Conservation (phyloP, 2,113 vertebrate species). For the Mesembrinibis cayennensis region DNA sequence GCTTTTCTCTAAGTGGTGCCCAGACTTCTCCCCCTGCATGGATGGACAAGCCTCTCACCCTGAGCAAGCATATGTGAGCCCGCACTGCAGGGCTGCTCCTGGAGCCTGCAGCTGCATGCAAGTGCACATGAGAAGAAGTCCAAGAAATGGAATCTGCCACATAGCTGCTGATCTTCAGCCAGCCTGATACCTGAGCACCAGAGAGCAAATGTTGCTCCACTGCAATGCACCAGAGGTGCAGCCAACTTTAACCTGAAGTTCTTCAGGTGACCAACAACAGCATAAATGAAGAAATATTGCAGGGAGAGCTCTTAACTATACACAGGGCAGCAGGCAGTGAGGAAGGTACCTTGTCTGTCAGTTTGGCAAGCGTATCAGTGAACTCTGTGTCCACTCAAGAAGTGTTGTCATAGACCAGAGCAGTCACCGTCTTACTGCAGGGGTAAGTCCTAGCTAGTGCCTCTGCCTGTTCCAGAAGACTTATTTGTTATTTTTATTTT, state of each 20-base stretch:
- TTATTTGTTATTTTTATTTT: neutral
- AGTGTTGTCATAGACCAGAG: neutral
- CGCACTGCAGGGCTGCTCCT: neutral
- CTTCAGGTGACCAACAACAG: neutral
- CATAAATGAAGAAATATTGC: neutral
- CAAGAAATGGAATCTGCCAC: neutral
- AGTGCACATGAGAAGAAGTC: neutral
- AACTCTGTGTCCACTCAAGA: neutral
- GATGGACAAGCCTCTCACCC: neutral
- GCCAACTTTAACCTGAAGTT: neutral
- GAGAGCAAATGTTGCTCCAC: neutral
- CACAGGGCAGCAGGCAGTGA: neutral
- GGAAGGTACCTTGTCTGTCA: neutral
- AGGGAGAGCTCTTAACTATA: neutral
- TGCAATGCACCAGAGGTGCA: neutral
- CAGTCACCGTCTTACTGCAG: neutral
- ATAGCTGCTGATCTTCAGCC: neutral
- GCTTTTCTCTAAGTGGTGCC: neutral
- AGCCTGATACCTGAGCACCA: neutral
- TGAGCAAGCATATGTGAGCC: neutral
- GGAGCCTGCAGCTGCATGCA: neutral
- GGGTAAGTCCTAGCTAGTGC: neutral
- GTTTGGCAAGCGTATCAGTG: neutral
- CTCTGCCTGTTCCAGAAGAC: neutral
- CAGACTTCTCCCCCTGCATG: neutral